These are phyloP conservation scores for Malacoraja senta DNA, from an alignment of 2,797 vertebrate species.

Conservation along the genomic window DNA sequence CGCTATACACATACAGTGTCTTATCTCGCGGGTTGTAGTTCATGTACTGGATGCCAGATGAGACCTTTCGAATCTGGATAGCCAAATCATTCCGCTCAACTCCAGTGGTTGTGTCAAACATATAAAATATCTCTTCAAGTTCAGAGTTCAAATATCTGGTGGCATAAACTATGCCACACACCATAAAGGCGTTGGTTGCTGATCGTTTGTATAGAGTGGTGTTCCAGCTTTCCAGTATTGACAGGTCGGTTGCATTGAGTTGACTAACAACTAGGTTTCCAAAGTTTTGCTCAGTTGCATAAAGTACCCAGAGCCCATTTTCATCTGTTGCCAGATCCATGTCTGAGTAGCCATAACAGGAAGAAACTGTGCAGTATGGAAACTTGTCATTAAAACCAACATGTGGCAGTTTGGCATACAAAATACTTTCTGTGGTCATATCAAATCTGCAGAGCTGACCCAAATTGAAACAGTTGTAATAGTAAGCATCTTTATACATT, in stretches of 20 bases:
- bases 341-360: conserved; percentile 56
- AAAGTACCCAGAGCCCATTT: conserved; percentile 59
- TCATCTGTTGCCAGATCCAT: conserved; percentile 63
- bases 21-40: conserved; percentile 41
- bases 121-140: conserved; percentile 62
- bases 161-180: conserved; percentile 58
- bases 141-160: conserved; percentile 51
- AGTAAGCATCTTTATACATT: conserved; percentile 54
- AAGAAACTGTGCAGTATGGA: conserved; percentile 52
- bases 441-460: conserved; percentile 56
- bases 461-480: conserved; percentile 64
- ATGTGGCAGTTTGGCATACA: conserved; percentile 50
- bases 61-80: conserved; percentile 55
- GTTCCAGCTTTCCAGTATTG: conserved; percentile 50
- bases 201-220: conserved; percentile 57
- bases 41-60: conserved; percentile 51
- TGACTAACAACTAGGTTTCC: conserved; percentile 59
- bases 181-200: conserved; percentile 60
- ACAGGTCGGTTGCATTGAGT: conserved; percentile 43
- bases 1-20: conserved; percentile 41
- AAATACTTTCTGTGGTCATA: conserved; percentile 49
- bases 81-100: conserved; percentile 53
- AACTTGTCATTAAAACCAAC: conserved; percentile 58
- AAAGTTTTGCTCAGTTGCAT: conserved; percentile 51
- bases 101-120: conserved; percentile 52